These are phyloP conservation scores for Crotalus horridus DNA, from an alignment of 2,113 vertebrate genomes.

Conservation along the genomic window DNA sequence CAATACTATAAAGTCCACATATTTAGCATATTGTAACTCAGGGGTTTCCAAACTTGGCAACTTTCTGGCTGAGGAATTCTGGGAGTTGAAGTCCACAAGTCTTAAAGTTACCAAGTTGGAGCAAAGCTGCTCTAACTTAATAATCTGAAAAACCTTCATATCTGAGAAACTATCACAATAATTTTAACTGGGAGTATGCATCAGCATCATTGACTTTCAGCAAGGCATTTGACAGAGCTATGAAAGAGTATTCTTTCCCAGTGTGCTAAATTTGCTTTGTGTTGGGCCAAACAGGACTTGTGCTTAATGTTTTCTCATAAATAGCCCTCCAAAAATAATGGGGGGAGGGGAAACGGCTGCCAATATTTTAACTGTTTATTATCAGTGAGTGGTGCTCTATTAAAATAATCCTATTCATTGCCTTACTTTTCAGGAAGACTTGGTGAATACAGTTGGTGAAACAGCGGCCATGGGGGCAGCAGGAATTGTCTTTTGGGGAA, in stretches of 20 bases:
- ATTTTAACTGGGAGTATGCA: not conserved
- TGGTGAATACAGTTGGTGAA: conserved; percentile 86
- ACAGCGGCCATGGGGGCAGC: conserved; percentile 85
- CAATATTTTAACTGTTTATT: not conserved
- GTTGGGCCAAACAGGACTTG: not conserved
- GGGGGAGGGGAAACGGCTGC: not conserved
- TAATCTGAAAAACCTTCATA: not conserved
- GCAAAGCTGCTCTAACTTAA: not conserved
- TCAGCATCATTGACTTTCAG: not conserved
- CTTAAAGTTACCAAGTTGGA: not conserved
- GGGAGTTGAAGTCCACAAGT: not conserved
- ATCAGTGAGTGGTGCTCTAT: not conserved
- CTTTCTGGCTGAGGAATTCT: not conserved
- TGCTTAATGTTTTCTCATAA: not conserved
- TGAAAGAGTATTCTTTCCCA: not conserved
- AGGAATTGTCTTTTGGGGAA: conserved; percentile 88
- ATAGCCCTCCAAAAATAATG: not conserved
- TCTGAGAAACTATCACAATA: not conserved
- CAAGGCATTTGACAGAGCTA: not conserved
- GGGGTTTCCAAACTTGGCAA: not conserved
- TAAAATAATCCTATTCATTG: conserved; percentile 1
- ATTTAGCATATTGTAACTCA: not conserved
- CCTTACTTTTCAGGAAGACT: conserved; percentile 73
- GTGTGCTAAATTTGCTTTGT: not conserved
- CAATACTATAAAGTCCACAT: not conserved